Evolutionary conservation across 2,888 invertebrate genomes (phyloP).

Genomic region (Dendrolimus pini): DNA sequence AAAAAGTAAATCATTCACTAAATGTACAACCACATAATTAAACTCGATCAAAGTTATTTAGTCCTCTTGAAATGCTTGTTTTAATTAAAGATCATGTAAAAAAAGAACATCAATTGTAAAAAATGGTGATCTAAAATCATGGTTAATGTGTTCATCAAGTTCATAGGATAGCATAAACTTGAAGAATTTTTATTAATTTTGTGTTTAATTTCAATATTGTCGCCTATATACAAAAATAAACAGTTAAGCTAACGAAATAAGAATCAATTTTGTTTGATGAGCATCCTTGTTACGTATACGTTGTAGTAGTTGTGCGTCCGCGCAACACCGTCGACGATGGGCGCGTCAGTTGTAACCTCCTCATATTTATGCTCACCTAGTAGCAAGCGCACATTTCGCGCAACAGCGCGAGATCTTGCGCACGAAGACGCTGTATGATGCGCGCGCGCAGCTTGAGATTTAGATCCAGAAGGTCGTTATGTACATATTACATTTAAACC

Average conservation of each 20-base stretch:
- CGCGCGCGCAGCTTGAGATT: conserved; percentile 44
- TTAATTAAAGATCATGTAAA: too few species aligned
- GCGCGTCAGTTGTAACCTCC: conserved; percentile 13
- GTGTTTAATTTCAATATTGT: background rate
- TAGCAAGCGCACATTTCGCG: conserved; percentile 73
- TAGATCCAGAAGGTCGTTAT: conserved; percentile 11
- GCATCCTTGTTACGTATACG: background rate
- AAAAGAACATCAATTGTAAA: background rate
- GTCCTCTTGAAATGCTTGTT: too few species aligned
- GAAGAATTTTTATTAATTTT: conserved; percentile 22
- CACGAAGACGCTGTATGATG: conserved; percentile 41
- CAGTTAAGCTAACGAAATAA: accelerated
- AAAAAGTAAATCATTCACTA: too few species aligned
- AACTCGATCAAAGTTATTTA: too few species aligned
- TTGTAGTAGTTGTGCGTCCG: conserved; percentile 16
- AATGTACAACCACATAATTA: too few species aligned
- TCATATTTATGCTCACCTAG: conserved; percentile 41
- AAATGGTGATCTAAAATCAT: conserved; percentile 46
- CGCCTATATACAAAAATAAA: conserved; percentile 6
- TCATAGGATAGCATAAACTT: conserved; percentile 41
- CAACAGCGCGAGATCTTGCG: conserved; percentile 66
- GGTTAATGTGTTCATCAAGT: conserved; percentile 61
- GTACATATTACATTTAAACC: conserved; percentile 1
- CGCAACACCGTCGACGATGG: conserved; percentile 1
- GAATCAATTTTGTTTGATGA: conserved; percentile 11